phyloP scores from a whole-genome alignment of 1,140 invertebrate species.

The Micrasema longulum region DNA sequence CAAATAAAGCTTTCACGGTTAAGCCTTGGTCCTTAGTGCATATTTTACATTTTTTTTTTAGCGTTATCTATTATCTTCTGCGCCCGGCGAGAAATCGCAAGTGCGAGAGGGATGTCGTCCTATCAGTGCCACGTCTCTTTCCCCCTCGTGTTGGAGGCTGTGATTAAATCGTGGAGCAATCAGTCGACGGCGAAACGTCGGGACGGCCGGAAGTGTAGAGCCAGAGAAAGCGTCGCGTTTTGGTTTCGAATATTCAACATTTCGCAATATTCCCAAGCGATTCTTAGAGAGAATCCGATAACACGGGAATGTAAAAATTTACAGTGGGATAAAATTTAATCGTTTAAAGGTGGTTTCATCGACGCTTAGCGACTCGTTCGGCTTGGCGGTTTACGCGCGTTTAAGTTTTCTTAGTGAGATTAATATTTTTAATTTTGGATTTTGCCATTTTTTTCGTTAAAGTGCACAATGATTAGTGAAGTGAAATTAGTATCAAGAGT shows the following conservation, averaged over 20 bases:
- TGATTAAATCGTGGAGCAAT: conserved; percentile 43
- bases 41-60: conserved; percentile 30
- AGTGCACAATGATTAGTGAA: conserved; percentile 16
- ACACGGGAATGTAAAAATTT: conserved; percentile 17
- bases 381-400: conserved; percentile 8
- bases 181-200: conserved; percentile 37
- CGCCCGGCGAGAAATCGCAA: conserved; percentile 18
- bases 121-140: conserved; percentile 21
- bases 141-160: conserved; percentile 22
- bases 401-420: background rate
- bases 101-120: conserved; percentile 1
- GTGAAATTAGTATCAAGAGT: background rate
- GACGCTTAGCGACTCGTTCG: no score
- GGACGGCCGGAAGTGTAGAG: conserved; percentile 9
- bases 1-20: conserved; percentile 32
- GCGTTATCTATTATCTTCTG: conserved; percentile 35
- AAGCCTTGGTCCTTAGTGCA: conserved; percentile 7
- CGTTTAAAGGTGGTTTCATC: background rate
- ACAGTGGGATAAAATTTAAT: conserved; percentile 21
- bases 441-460: no score
- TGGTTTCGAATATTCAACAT: conserved; percentile 7
- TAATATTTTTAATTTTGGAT: no score
- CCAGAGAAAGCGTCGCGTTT: background rate
- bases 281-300: conserved; percentile 10
- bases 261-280: conserved; percentile 24